Conservation (phyloP, 2,797 vertebrate genomes). For the Lepus oiostolus region DNA sequence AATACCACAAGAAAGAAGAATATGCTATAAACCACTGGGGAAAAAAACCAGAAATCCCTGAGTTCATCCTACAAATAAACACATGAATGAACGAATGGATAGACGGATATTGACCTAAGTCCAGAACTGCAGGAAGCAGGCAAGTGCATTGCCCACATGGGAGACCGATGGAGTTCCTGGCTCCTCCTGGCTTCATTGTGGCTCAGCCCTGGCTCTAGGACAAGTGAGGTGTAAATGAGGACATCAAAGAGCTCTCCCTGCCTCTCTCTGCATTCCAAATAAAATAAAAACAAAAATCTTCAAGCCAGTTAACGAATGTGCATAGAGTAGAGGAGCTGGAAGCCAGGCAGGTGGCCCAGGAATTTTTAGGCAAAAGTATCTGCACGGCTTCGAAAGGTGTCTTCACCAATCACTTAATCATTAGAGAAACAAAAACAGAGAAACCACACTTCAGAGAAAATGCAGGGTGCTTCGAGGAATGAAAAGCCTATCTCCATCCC, state of each 20-base stretch:
- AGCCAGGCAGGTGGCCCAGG: too few relatives aligned
- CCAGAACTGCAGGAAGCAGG: background rate
- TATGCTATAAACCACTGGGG: background rate
- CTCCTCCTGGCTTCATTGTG: too few relatives aligned
- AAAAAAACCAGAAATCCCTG: background rate
- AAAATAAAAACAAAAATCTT: too few relatives aligned
- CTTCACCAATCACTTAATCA: background rate
- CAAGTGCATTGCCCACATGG: background rate
- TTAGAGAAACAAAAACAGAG: slow-evolving; percentile 2
- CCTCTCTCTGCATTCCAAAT: too few relatives aligned
- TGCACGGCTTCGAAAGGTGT: background rate
- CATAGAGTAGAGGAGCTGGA: background rate
- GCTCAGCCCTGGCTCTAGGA: too few relatives aligned
- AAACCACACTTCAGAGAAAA: background rate
- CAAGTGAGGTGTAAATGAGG: too few relatives aligned
- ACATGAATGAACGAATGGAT: background rate
- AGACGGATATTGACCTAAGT: background rate
- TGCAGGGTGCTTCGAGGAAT: background rate
- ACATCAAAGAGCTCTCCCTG: too few relatives aligned
- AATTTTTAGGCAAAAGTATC: background rate
- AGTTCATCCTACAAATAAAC: background rate
- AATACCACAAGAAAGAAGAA: slow-evolving; percentile 23
- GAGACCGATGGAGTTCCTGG: too few relatives aligned
- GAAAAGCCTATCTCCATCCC: background rate
- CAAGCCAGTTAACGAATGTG: background rate